These are phyloP conservation scores for Drosophila cardini DNA, from an alignment of 1,140 invertebrate genomes.

Conservation along the genomic window DNA sequence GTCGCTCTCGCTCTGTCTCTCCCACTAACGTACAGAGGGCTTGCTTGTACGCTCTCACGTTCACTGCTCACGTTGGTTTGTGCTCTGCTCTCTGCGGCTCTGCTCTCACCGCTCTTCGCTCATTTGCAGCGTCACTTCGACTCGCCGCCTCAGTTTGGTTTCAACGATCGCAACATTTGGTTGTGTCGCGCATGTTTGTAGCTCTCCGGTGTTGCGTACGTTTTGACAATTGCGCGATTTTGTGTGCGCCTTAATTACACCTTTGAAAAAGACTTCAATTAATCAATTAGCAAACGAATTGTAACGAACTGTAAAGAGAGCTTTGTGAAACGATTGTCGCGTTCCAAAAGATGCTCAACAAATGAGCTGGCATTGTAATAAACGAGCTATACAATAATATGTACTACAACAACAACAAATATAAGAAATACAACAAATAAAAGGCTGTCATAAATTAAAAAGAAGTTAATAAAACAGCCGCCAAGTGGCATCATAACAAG, in stretches of 20 bases:
- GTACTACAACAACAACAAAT: constrained; percentile 38
- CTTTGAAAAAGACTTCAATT: constrained; percentile 70
- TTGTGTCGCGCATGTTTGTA: constrained; percentile 39
- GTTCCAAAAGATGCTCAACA: background rate
- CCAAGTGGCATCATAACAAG: constrained; percentile 67
- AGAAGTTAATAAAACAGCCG: constrained; percentile 65
- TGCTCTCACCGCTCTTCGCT: constrained; percentile 9
- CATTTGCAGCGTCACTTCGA: constrained; percentile 5
- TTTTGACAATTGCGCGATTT: constrained; percentile 55
- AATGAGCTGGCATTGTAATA: constrained; percentile 39
- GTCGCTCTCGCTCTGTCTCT: constrained; percentile 11
- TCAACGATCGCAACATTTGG: constrained; percentile 66
- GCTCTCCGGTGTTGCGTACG: background rate
- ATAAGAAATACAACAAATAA: constrained; percentile 52
- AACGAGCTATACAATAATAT: constrained; percentile 15
- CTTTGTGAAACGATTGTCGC: constrained; percentile 5
- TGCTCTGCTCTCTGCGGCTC: constrained; percentile 11
- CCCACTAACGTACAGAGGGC: background rate
- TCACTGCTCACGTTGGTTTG: background rate
- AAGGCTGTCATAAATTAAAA: constrained; percentile 57
- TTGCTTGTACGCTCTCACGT: background rate
- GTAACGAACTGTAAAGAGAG: constrained; percentile 1
- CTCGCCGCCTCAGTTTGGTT: constrained; percentile 49
- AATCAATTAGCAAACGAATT: constrained; percentile 60
- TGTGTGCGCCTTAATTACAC: constrained; percentile 62